Percentiles rank a stretch among this genome's conserved stretches.
Conservation (phyloP, 2,797 vertebrate species). For the Falco naumanni region DNA sequence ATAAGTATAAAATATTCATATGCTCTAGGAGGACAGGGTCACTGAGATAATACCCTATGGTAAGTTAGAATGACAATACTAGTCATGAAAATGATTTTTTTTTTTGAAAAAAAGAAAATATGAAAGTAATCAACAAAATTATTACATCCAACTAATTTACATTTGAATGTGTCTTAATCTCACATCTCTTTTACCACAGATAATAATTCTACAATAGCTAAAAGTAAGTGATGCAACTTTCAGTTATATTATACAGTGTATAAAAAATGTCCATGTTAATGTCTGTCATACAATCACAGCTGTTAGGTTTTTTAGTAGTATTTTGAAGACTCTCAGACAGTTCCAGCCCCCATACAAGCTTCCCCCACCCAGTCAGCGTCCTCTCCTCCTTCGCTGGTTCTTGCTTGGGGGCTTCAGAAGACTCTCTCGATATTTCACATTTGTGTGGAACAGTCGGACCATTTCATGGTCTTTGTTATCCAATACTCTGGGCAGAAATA, state of each 20-base stretch:
- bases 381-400: conserved; percentile 74
- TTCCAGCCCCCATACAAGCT: neutral
- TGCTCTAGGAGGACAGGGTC: neutral
- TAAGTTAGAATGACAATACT: conserved; percentile 7
- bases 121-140: neutral
- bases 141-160: conserved; percentile 40
- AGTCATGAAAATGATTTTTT: neutral
- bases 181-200: neutral
- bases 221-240: neutral
- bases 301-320: neutral
- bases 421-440: conserved; percentile 58
- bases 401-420: conserved; percentile 29
- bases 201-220: conserved; percentile 56
- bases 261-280: neutral
- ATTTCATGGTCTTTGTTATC: conserved; percentile 93
- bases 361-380: conserved; percentile 23
- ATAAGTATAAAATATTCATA: neutral
- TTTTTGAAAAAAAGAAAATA: neutral
- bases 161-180: neutral
- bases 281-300: neutral
- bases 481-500: conserved; percentile 93
- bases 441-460: conserved; percentile 84
- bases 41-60: neutral
- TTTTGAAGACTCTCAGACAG: neutral
- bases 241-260: neutral